These are phyloP conservation scores for Aegithalos caudatus DNA, from an alignment of 2,113 vertebrate genomes.

Conservation along the genomic window DNA sequence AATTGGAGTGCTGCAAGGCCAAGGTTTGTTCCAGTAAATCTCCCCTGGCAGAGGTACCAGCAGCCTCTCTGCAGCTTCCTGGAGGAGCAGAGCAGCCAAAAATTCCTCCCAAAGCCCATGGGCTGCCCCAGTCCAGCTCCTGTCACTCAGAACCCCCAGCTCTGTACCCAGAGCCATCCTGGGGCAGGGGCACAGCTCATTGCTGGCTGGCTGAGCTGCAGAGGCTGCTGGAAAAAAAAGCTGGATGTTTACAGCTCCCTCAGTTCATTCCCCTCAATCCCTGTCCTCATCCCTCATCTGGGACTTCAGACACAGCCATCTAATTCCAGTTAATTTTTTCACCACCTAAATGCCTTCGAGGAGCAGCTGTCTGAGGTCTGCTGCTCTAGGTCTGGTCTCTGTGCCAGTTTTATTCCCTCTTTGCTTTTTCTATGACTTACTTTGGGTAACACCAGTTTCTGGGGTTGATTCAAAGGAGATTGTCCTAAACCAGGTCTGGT, in stretches of 20 bases:
- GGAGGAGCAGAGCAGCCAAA: not conserved
- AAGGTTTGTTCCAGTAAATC: conserved; percentile 37
- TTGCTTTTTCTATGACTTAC: not conserved
- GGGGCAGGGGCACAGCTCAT: not conserved
- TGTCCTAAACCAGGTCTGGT: not conserved
- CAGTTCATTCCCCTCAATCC: not conserved
- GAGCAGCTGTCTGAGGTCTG: not conserved
- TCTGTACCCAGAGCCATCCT: not conserved
- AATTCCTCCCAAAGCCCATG: not conserved
- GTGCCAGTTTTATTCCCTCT: not conserved
- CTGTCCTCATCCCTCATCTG: not conserved
- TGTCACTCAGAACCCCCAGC: not conserved
- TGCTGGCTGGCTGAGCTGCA: not conserved
- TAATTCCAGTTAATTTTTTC: not conserved
- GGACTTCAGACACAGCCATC: not conserved
- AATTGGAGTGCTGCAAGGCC: not conserved
- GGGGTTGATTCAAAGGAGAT: not conserved
- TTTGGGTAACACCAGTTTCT: not conserved
- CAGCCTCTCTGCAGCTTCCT: not conserved
- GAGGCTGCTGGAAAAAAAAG: not conserved
- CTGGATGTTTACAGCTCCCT: not conserved
- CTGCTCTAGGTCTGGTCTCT: not conserved
- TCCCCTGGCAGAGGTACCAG: conserved; percentile 6
- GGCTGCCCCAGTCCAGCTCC: not conserved
- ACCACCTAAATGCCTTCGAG: not conserved